Conservation (phyloP, 1,140 invertebrate species). For the Subanguina moxae region DNA sequence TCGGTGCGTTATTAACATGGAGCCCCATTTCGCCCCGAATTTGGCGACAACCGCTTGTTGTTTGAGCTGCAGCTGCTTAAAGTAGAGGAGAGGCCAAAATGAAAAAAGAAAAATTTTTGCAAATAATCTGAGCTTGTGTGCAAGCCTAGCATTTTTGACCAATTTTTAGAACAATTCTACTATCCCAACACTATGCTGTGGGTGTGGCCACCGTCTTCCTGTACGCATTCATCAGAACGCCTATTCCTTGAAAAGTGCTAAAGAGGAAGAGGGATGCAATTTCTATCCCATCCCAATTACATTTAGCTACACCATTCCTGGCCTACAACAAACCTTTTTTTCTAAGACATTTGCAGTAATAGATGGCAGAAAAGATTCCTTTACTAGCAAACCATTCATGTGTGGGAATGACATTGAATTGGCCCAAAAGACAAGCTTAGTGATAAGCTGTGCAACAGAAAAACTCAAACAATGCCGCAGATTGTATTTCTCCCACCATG, state of each 20-base stretch:
- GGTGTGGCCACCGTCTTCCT: constrained; percentile 5
- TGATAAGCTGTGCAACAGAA: neutral
- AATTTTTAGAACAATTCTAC: constrained; percentile 2
- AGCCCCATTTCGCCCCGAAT: too few relatives aligned
- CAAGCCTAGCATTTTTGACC: neutral
- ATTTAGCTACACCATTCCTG: constrained; percentile 2
- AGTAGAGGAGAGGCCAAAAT: too few relatives aligned
- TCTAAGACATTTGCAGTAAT: neutral
- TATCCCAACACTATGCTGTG: neutral
- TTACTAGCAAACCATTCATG: neutral
- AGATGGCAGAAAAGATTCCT: neutral
- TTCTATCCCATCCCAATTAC: neutral
- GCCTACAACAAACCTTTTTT: neutral
- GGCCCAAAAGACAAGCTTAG: neutral
- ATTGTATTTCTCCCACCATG: neutral
- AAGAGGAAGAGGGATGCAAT: too few relatives aligned
- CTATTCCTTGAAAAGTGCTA: neutral
- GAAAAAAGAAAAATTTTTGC: too few relatives aligned
- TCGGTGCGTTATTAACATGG: too few relatives aligned
- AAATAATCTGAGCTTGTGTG: neutral
- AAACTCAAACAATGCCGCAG: neutral
- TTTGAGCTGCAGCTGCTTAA: too few relatives aligned
- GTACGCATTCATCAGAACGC: neutral
- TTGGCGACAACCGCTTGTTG: too few relatives aligned
- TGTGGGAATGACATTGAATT: neutral